These are phyloP conservation scores for Automeris io DNA, from an alignment of 2,888 invertebrate species.

Conservation along the genomic window DNA sequence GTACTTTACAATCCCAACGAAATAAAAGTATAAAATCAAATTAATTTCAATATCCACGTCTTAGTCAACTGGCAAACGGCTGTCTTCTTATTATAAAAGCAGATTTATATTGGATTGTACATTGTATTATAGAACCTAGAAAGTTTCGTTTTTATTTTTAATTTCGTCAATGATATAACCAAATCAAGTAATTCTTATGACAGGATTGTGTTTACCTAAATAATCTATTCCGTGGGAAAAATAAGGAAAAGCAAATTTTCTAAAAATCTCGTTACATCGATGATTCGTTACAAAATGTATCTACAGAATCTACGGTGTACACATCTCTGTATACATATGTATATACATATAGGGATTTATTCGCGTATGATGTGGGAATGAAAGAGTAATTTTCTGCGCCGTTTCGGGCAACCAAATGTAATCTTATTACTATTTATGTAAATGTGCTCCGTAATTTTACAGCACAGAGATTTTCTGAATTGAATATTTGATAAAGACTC, in stretches of 20 bases:
- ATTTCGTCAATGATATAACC: too few relatives aligned
- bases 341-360: constrained; percentile 30
- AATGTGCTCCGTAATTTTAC: constrained; percentile 23
- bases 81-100: too few relatives aligned
- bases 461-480: constrained; percentile 11
- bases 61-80: too few relatives aligned
- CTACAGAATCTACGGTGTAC: too few relatives aligned
- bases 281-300: constrained; percentile 41
- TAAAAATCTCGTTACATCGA: constrained; percentile 55
- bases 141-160: too few relatives aligned
- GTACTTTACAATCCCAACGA: too few relatives aligned
- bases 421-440: constrained; percentile 29
- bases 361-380: constrained; percentile 35
- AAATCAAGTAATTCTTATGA: too few relatives aligned
- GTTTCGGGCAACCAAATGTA: constrained; percentile 26
- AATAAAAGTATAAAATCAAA: too few relatives aligned
- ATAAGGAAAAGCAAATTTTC: constrained; percentile 62
- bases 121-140: too few relatives aligned
- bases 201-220: constrained; percentile 34
- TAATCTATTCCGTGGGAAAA: constrained; percentile 49
- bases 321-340: too few relatives aligned
- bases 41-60: too few relatives aligned
- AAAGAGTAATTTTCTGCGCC: constrained; percentile 35
- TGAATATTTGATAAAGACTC: constrained; percentile 9
- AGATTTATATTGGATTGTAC: too few relatives aligned